Percentiles rank a stretch among this genome's conserved stretches.
These are phyloP conservation scores for Benitochromis conjunctus DNA, from an alignment of 2,113 vertebrate genomes.

Conservation along the genomic window DNA sequence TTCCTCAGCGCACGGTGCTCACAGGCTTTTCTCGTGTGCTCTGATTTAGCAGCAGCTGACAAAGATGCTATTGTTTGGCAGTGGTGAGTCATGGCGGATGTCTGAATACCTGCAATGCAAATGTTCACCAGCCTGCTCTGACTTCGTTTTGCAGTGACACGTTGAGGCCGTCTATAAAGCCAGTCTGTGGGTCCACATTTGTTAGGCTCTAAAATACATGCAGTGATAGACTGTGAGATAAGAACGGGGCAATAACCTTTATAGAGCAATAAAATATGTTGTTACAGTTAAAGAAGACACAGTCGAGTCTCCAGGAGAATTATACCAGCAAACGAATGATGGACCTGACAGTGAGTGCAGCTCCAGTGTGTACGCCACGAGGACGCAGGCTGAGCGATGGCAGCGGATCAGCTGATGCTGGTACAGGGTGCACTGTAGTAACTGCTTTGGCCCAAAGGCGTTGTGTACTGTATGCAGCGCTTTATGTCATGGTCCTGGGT, in stretches of 20 bases:
- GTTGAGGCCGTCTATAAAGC: background rate
- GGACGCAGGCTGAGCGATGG: background rate
- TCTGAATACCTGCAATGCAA: slow-evolving; percentile 42
- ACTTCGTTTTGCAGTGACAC: background rate
- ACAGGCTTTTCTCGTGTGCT: background rate
- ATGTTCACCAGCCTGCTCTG: background rate
- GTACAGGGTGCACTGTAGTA: background rate
- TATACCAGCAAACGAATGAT: background rate
- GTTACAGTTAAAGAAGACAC: background rate
- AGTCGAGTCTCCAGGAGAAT: background rate
- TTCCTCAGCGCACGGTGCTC: background rate
- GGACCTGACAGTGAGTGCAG: background rate
- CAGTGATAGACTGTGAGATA: background rate
- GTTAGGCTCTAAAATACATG: background rate
- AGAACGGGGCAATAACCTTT: background rate
- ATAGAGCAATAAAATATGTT: background rate
- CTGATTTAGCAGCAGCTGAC: slow-evolving; percentile 23
- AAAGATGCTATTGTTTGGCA: slow-evolving; percentile 62
- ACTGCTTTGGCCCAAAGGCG: background rate
- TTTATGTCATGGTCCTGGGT: too few species aligned
- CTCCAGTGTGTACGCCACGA: background rate
- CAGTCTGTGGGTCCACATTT: background rate
- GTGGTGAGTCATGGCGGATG: background rate
- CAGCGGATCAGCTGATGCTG: background rate
- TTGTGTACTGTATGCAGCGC: background rate